Evolutionary conservation across 92 coral and sea anemone genomes (phyloP), one percentile per base, ranked within the genome.

Genomic region (Porites divaricata): DNA sequence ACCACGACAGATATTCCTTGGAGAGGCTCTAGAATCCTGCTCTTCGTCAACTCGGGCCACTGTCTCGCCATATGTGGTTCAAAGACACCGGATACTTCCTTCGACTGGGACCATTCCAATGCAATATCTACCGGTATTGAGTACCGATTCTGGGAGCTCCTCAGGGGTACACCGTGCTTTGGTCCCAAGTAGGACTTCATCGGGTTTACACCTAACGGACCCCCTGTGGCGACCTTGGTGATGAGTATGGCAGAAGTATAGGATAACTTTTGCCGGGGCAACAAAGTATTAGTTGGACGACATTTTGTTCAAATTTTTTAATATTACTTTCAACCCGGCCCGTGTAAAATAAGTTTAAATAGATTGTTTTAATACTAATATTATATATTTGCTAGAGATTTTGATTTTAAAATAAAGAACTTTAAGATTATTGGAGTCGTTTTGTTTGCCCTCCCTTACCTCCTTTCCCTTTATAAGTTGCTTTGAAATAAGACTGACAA

Each of bases 201-300:
- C 86, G 13, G 86, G 79, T 14, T 75, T 84, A 63, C 88, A 84
- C 41, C 65, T 84, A 20, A 75, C 79, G 19, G 88, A 84, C 75
- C 82, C 88, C 28, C 26, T 84, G 67, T 84, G 88, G 88, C 70
- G 88, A 26, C 88, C 88, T 57, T 84, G 88, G 88, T 83, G 68
- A 83, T 75, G 1, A 54, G 19, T 45, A 0, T 49, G 11, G 13
- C 8, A 19, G 23, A 51, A 56, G 35, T 15, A 14, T 23, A 41
- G 20, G 14, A 2, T 11, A 15, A 20, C 7, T 12, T 16, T 59
- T 23, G 45, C 45, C 45, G 45, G 45, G 7, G 45, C 45, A 35
- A 35, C 45, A 35, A 6, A 35, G 45, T 35, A 35, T 35, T 35
- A 35, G 45, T 35, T 4, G 45, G 45, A 35, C 45, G 5, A 35